Conservation (phyloP, 2,797 vertebrate species). For the Sebastes aleutianus region DNA sequence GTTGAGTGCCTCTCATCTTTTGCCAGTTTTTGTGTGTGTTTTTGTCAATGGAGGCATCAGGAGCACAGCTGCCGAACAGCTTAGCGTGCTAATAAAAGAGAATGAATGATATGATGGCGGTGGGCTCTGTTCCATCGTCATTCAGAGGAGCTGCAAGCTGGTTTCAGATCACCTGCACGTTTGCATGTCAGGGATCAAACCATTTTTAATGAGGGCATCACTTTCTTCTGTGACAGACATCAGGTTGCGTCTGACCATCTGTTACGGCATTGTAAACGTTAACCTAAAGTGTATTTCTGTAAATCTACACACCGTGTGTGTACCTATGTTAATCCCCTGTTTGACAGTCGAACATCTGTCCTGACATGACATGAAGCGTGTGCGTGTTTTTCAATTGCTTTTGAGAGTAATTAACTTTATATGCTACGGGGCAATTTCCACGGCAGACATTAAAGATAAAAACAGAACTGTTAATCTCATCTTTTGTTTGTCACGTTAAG, state of each 20-base stretch:
- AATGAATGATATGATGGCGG: constrained; percentile 30
- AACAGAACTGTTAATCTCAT: constrained; percentile 5
- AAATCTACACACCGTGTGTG: neutral
- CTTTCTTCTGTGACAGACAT: constrained; percentile 2
- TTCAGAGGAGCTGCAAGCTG: constrained; percentile 19
- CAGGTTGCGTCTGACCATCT: neutral
- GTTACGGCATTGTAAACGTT: neutral
- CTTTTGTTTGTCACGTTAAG: neutral
- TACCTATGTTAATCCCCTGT: constrained; percentile 6
- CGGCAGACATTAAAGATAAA: neutral
- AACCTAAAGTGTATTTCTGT: neutral
- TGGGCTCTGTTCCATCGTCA: neutral
- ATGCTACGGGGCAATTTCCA: constrained; percentile 8
- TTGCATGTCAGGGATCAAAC: constrained; percentile 12
- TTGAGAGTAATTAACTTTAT: constrained; percentile 3
- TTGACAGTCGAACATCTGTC: neutral
- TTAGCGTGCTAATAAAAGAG: constrained; percentile 51
- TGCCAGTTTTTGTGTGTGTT: constrained; percentile 54
- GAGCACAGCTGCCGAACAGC: constrained; percentile 55
- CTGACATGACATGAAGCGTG: neutral
- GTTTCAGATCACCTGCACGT: constrained; percentile 33
- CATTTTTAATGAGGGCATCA: neutral
- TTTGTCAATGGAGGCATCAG: constrained; percentile 52
- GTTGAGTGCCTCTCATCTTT: constrained; percentile 51
- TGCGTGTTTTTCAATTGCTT: neutral